Evolutionary conservation across 1,140 invertebrate species (phyloP), one percentile per base, ranked within the genome.

Genomic region (Heliconius nattereri): DNA sequence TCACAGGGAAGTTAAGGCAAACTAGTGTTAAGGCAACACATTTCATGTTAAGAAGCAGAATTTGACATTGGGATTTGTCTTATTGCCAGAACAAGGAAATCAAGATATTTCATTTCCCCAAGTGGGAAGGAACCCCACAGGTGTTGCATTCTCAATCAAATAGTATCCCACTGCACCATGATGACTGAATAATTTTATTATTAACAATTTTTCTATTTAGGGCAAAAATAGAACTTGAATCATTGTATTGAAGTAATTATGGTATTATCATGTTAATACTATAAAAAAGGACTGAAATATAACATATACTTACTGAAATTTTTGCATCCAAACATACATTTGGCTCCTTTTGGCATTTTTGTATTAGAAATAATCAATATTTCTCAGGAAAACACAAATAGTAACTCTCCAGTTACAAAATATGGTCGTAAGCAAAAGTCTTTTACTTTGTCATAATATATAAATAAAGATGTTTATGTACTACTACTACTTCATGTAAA

Each of bases 301-400:
- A 66, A 26, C 3, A 26, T 26, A 66, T 13, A 66, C 60, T 66
- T 26, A 66, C 60, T 66, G 9, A 66, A 66, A 1, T 66, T 66
- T 66, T 66, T 66, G 13, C 60, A 66, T 66, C 60, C 60, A 66
- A 66, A 66, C 60, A 66, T 66, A 26, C 60, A 66, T 66, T 66
- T 66, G 11, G 60, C 60, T 29, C 60, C 60, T 66, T 66, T 66
- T 66, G 60, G 60, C 60, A 66, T 66, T 9, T 66, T 66, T 29
- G 6, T 66, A 26, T 26, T 66, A 66, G 23, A 26, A 66, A 66
- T n/a, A n/a, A 57, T 23, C 54, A 9, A 26, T 66, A 66, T 29
- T 26, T 66, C 6, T 29, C 11, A 66, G 60, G 3, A 26, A 66
- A n/a, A 11, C 3, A 16, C 9, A 23, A 13, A 26, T 29, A 11